Evolutionary conservation across 2,888 invertebrate species (phyloP), one percentile per base, ranked within the genome.

Genomic region (Leptura quadrifasciata): DNA sequence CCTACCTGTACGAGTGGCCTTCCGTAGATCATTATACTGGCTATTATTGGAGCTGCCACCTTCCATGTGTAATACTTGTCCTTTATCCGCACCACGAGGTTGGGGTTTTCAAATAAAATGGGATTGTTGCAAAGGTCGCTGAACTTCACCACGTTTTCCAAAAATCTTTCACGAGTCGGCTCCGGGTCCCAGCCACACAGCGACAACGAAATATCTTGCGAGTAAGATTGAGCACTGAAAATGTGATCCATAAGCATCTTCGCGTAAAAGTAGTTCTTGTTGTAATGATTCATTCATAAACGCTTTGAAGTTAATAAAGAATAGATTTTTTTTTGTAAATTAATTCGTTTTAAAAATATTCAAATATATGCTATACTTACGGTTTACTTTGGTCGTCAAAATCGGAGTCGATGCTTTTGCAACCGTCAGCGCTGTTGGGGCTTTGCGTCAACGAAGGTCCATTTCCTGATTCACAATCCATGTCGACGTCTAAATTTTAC

Each of bases 401-500:
- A 87, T 96, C 96, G 8, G 95, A 95, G 88, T 96, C 96, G 60
- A 95, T 88, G n/a, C 93, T 93, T 85, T 94, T 94, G 75, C 94
- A 94, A 21, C 96, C 95, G 83, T 96, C 97, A 75, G 96, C 94
- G 78, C 97, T 97, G 85, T 96, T 95, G 18, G 97, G 97, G 65
- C 98, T 98, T 88, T 98, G 97, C 9, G 98, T 97, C 83, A 98
- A 90, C 69, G 98, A 98, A 54, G 97, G 96, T 57, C 98, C 98
- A 89, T 97, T 97, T 79, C 98, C 98, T 77, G 98, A 98, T 90
- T 98, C 98, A 82, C 95, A 95, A 91, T 98, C 98, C 88, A 98
- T 97, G 78, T 95, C 93, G 77, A 92, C 91, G 67, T 91, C 92
- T 88, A 87, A 87, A 87, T 88, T 85, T 86, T 85, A 84, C 80